Evolutionary conservation across 1,140 invertebrate genomes (phyloP).

Genomic region (Charaxes varanes): DNA sequence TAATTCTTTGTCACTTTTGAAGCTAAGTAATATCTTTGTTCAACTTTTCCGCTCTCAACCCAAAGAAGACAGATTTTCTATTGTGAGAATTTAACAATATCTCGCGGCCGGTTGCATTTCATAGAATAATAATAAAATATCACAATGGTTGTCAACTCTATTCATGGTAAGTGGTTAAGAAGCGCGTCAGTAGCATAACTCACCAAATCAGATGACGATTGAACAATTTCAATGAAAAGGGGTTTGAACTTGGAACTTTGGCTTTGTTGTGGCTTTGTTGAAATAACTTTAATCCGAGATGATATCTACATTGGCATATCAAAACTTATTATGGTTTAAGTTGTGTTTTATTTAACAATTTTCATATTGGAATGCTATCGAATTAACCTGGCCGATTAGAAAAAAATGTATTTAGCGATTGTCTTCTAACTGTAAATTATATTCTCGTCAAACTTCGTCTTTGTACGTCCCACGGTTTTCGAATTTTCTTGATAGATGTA

Average conservation of each 20-base stretch:
- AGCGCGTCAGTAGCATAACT: constrained; percentile 64
- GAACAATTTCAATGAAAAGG: constrained; percentile 50
- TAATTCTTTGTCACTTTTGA: constrained; percentile 43
- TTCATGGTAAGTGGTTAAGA: constrained; percentile 67
- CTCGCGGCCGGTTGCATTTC: constrained; percentile 61
- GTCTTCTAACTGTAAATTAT: too few species aligned
- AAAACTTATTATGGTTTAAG: too few species aligned
- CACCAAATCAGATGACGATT: constrained; percentile 58
- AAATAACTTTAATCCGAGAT: too few species aligned
- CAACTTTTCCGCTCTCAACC: constrained; percentile 60
- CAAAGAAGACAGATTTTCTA: constrained; percentile 59
- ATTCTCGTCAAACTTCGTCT: too few species aligned
- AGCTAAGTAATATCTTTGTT: constrained; percentile 48
- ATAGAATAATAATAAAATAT: constrained; percentile 70
- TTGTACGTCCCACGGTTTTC: too few species aligned
- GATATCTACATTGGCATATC: too few species aligned
- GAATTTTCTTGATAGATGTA: too few species aligned
- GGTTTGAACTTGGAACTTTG: constrained; percentile 36
- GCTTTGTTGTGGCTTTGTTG: constrained; percentile 35
- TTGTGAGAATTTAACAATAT: constrained; percentile 69
- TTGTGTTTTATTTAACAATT: too few species aligned
- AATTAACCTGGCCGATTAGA: too few species aligned
- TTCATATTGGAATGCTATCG: too few species aligned
- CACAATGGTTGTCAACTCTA: constrained; percentile 69
- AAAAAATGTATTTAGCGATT: too few species aligned